Percentiles rank a stretch among this genome's conserved stretches.
These are phyloP conservation scores for Chrysaora quinquecirrha DNA, from an alignment of 30 jellyfish, hydroid and myxozoan genomes.

Conservation along the genomic window DNA sequence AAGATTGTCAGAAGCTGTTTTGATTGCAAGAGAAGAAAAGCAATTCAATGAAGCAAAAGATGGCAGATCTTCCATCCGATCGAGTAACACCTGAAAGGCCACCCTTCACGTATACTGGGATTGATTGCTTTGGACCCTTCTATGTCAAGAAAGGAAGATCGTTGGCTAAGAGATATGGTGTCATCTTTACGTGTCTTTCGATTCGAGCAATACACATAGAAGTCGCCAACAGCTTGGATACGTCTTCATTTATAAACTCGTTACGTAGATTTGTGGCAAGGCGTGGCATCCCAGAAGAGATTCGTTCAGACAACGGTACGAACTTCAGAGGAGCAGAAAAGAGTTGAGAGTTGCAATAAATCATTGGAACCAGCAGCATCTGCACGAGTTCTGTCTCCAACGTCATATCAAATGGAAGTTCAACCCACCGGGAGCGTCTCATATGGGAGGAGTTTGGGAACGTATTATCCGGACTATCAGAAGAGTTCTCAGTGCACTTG, in stretches of 20 bases:
- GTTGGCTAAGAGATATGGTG: conserved; percentile 34
- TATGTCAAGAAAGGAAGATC: neutral
- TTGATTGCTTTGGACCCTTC: neutral
- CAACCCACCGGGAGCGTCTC: conserved; percentile 5
- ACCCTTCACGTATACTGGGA: conserved; percentile 1
- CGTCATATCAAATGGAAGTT: neutral
- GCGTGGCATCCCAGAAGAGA: conserved; percentile 32
- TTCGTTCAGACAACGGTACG: neutral
- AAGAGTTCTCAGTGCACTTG: conserved; percentile 10
- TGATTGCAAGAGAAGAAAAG: neutral
- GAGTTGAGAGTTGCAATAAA: neutral
- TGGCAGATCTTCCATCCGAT: neutral
- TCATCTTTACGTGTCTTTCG: conserved; percentile 36
- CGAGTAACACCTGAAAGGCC: neutral
- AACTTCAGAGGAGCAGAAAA: neutral
- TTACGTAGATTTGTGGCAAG: conserved; percentile 41
- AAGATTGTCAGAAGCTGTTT: neutral
- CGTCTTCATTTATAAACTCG: conserved; percentile 38
- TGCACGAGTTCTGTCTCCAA: conserved; percentile 60
- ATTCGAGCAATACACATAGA: neutral
- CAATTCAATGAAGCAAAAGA: neutral
- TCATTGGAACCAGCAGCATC: conserved; percentile 14
- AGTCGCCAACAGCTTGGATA: conserved; percentile 16
- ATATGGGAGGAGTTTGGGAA: conserved; percentile 19
- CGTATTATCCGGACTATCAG: conserved; percentile 52